Conservation (phyloP, 1,140 invertebrate genomes). For the Tenebrio molitor region DNA sequence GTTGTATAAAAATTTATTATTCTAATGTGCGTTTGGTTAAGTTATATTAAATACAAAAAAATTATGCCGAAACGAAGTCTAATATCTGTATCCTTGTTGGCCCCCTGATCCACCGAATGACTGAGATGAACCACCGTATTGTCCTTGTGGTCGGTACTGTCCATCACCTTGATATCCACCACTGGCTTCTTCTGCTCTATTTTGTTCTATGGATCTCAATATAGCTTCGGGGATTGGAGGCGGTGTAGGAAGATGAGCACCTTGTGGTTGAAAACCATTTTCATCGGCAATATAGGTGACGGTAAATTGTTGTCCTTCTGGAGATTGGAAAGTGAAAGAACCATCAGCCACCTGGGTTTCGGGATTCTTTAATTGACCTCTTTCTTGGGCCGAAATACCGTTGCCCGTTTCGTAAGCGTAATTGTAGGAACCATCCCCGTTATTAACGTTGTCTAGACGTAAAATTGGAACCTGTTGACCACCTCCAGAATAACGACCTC, state of each 20-base stretch:
- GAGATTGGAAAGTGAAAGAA: conserved; percentile 59
- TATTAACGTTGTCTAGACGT: conserved; percentile 30
- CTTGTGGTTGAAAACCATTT: conserved; percentile 73
- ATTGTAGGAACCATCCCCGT: conserved; percentile 65
- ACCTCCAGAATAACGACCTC: not conserved
- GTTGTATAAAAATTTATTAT: too few relatives aligned
- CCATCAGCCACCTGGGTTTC: conserved; percentile 54
- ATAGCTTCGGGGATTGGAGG: conserved; percentile 71
- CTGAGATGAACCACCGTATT: not conserved
- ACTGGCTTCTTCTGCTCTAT: conserved; percentile 48
- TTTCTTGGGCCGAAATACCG: conserved; percentile 71
- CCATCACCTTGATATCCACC: conserved; percentile 47
- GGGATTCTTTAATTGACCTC: conserved; percentile 67
- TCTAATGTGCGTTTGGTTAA: too few relatives aligned
- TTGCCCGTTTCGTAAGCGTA: conserved; percentile 74
- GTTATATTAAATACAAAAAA: too few relatives aligned
- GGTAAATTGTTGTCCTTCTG: conserved; percentile 58
- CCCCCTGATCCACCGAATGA: not conserved
- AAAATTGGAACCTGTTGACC: conserved; percentile 66
- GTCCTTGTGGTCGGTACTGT: conserved; percentile 15
- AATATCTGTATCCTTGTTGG: conserved; percentile 29
- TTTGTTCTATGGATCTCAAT: conserved; percentile 68
- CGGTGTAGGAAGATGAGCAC: conserved; percentile 69
- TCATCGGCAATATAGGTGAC: conserved; percentile 72
- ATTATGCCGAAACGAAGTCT: too few relatives aligned